A percentile compares a stretch with the other conserved stretches of the same genome.
These are phyloP conservation scores for Ennomos fuscantarius DNA, from an alignment of 2,888 invertebrate genomes.

Conservation along the genomic window DNA sequence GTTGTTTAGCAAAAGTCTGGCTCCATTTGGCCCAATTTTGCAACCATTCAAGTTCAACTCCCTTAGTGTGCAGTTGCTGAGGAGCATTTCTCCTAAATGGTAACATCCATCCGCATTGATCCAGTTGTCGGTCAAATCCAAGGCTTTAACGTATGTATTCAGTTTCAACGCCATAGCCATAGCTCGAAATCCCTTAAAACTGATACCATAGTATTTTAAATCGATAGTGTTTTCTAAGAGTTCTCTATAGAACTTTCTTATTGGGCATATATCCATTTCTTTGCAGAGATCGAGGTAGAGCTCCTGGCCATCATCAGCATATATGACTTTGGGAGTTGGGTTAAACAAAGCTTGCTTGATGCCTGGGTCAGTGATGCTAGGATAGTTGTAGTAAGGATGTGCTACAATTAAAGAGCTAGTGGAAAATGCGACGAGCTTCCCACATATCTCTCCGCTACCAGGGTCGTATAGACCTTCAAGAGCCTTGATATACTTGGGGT, in stretches of 20 bases:
- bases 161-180: slow-evolving; percentile 61
- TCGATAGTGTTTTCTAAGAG: slow-evolving; percentile 56
- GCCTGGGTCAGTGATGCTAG: slow-evolving; percentile 64
- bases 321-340: no score
- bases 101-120: slow-evolving; percentile 62
- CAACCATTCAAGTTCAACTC: slow-evolving; percentile 66
- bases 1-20: slow-evolving; percentile 45
- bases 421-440: slow-evolving; percentile 60
- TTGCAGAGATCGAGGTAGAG: slow-evolving; percentile 62
- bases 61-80: slow-evolving; percentile 50
- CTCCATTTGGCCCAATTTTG: slow-evolving; percentile 52
- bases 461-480: slow-evolving; percentile 55
- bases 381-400: slow-evolving; percentile 68
- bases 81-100: slow-evolving; percentile 66
- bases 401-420: slow-evolving; percentile 54
- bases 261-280: slow-evolving; percentile 59
- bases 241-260: slow-evolving; percentile 54
- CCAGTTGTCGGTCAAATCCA: slow-evolving; percentile 66
- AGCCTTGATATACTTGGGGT: slow-evolving; percentile 47
- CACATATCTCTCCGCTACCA: slow-evolving; percentile 66
- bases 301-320: slow-evolving; percentile 59
- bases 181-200: slow-evolving; percentile 57
- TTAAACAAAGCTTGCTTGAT: slow-evolving; percentile 56
- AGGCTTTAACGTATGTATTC: slow-evolving; percentile 55
- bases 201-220: slow-evolving; percentile 65